Percentiles rank a stretch among this genome's conserved stretches.
Evolutionary conservation across 2,113 vertebrate genomes (phyloP).

Genomic region (Misgurnus anguillicaudatus): DNA sequence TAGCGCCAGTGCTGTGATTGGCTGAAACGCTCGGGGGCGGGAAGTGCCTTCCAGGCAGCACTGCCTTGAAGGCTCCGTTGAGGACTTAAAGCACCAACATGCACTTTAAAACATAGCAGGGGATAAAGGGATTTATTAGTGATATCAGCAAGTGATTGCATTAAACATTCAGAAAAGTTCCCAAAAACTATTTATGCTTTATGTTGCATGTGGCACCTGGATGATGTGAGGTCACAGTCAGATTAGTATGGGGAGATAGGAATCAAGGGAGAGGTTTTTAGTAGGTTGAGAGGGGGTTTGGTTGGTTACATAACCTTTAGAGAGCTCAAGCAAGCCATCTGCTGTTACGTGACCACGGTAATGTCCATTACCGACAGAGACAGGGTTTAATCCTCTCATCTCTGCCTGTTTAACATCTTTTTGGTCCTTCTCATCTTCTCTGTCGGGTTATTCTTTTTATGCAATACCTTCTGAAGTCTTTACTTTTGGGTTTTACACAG

Average conservation of each 20-base stretch:
- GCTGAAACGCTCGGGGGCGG: too few species aligned
- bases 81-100: too few species aligned
- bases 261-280: background rate
- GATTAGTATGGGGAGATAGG: background rate
- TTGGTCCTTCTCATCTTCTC: background rate
- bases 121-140: too few species aligned
- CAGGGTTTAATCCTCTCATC: slow-evolving; percentile 30
- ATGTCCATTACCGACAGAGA: slow-evolving; percentile 31
- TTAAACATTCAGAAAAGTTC: too few species aligned
- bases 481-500: background rate
- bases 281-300: slow-evolving; percentile 8
- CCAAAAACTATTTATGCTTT: background rate
- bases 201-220: background rate
- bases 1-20: too few species aligned
- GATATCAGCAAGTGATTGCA: too few species aligned
- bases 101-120: too few species aligned
- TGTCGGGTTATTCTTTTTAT: background rate
- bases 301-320: slow-evolving; percentile 43
- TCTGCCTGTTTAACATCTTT: background rate
- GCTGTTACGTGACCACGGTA: slow-evolving; percentile 21
- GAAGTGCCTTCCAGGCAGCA: too few species aligned
- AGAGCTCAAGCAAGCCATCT: slow-evolving; percentile 44
- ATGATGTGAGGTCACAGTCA: background rate
- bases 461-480: background rate
- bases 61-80: too few species aligned